A percentile compares a stretch with the other conserved stretches of the same genome.
phyloP scores from a whole-genome alignment of 2,888 invertebrate species.

The Torymus tubicola region DNA sequence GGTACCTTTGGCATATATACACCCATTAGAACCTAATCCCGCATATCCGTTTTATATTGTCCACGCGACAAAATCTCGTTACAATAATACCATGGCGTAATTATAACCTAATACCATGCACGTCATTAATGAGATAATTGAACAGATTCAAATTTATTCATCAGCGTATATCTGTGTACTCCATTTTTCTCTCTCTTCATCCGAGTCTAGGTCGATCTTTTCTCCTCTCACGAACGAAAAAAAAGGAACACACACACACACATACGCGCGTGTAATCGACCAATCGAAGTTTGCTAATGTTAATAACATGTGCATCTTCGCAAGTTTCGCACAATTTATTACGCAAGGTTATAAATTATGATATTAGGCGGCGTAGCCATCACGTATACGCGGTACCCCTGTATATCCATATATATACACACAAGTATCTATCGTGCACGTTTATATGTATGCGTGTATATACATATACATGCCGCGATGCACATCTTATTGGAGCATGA shows the following conservation, averaged over 20 bases:
- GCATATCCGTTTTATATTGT: too few species aligned
- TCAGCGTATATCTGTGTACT: too few species aligned
- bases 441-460: not conserved
- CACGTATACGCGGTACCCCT: not conserved
- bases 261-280: conserved; percentile 22
- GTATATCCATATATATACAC: not conserved
- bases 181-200: not conserved
- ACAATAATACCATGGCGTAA: too few species aligned
- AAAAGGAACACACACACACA: conserved; percentile 2
- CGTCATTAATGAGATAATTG: too few species aligned
- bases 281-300: conserved; percentile 36
- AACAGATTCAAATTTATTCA: too few species aligned
- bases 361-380: not conserved
- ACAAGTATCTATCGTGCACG: not conserved
- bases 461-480: not conserved
- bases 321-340: conserved; percentile 43
- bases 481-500: conserved; percentile 44
- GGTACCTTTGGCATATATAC: too few species aligned
- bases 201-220: conserved; percentile 37
- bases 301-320: conserved; percentile 5
- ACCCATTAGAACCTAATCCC: too few species aligned
- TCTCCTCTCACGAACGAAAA: not conserved
- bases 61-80: too few species aligned
- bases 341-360: conserved; percentile 44
- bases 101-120: too few species aligned